phyloP scores from a whole-genome alignment of 2,113 vertebrate species.

The Dryoscopus gambensis region DNA sequence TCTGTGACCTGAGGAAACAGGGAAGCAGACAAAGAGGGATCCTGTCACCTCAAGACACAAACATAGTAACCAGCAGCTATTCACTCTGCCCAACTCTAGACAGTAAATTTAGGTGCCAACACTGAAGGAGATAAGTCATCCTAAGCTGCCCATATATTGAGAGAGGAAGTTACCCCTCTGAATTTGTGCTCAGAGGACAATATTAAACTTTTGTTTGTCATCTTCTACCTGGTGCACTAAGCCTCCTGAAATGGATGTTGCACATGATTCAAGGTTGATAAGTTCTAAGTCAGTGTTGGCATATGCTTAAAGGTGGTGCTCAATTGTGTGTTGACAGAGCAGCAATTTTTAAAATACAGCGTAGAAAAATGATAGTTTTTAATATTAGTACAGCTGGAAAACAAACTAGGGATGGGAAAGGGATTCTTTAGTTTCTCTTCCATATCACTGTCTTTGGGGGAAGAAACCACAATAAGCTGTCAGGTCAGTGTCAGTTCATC shows the following conservation, averaged over 20 bases:
- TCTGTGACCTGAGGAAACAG: neutral
- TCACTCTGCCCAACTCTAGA: neutral
- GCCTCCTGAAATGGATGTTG: neutral
- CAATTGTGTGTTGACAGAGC: neutral
- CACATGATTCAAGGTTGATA: neutral
- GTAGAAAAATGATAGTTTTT: neutral
- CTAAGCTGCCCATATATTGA: neutral
- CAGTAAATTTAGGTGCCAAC: neutral
- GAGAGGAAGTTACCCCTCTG: neutral
- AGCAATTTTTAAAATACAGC: neutral
- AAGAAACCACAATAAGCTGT: slow-evolving; percentile 34
- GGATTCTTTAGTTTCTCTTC: neutral
- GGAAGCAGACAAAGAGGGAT: neutral
- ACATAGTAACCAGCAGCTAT: neutral
- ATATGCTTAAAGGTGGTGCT: neutral
- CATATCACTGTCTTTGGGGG: neutral
- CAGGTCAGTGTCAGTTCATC: slow-evolving; percentile 59
- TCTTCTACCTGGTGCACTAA: neutral
- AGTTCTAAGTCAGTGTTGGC: neutral
- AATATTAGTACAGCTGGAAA: neutral
- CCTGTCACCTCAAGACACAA: neutral
- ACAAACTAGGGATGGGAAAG: neutral
- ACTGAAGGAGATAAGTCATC: neutral
- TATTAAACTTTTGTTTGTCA: neutral
- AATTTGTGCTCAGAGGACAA: neutral